Evolutionary conservation across 2,797 vertebrate species (phyloP), one percentile per base, ranked within the genome.

Genomic region (Otolemur crassicaudatus): DNA sequence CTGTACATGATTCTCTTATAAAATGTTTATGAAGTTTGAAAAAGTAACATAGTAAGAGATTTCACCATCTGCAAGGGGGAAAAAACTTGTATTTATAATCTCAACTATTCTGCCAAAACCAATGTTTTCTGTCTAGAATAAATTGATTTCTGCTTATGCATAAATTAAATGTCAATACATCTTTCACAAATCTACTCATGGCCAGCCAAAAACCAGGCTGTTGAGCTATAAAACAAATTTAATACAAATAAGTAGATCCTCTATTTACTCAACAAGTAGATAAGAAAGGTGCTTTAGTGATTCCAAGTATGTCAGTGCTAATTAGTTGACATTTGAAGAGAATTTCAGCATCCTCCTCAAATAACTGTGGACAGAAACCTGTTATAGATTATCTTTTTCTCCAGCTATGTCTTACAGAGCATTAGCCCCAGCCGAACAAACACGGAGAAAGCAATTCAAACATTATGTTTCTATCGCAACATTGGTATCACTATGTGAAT

Each of bases 81-180:
- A 80, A 81, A 76, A 61, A 29, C 53, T 90, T 90, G 4, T 46
- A 85, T 97, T 97, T 96, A 77, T 97, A 94, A 88, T 96, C 60
- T 94, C 81, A 94, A 89, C 19, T 72, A 58, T 70, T 97, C 40
- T 95, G 65, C 92, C 82, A 94, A 96, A 97, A 79, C 13, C 84
- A 93, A 49, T 73, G 77, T 49, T 96, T 94, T 95, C 90, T 93
- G 60, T 92, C 80, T 91, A 94, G 75, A 97, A 94, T 95, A 97
- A 95, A 97, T 95, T 93, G 77, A 97, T 94, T 97, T 96, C 97
- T 94, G 88, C n/a, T 93, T 96, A 49, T 96, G 63, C 87, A 97
- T 97, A 97, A 97, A 96, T 95, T 97, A 97, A 93, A 95, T 88
- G 91, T 96, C 97, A 97, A 95, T 91, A 97, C 87, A 94, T 96